Conservation (phyloP, 2,888 invertebrate species). For the Aleiodes leptofemur region DNA sequence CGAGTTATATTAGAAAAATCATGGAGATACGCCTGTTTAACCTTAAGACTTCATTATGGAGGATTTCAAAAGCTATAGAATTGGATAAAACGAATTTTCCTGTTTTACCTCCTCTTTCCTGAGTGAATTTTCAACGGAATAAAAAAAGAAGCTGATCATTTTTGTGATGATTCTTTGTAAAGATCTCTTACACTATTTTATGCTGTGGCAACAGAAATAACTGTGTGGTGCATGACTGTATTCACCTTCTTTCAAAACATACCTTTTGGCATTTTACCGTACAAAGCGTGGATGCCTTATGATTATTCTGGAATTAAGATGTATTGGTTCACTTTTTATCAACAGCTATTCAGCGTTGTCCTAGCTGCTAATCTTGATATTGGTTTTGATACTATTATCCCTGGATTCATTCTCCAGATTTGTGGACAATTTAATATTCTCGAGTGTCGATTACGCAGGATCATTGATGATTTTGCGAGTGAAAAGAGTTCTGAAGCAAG, state of each 20-base stretch:
- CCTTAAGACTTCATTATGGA: too few species aligned
- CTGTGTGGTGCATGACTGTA: constrained; percentile 21
- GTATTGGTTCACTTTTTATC: constrained; percentile 23
- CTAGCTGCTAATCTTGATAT: constrained; percentile 26
- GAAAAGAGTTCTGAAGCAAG: neutral
- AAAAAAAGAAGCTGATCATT: neutral
- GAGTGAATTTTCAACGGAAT: too few species aligned
- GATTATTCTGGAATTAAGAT: constrained; percentile 14
- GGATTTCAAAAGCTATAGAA: too few species aligned
- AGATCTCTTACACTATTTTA: constrained; percentile 33
- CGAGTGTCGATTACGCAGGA: neutral
- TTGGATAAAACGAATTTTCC: too few species aligned
- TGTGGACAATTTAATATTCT: constrained; percentile 26
- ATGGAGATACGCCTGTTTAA: too few species aligned
- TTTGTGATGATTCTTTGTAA: neutral
- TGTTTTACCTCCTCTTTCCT: too few species aligned
- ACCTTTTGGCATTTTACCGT: constrained; percentile 16
- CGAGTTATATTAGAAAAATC: too few species aligned
- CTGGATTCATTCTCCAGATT: constrained; percentile 15
- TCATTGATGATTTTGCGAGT: neutral
- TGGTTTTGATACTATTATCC: constrained; percentile 22
- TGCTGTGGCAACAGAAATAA: constrained; percentile 24
- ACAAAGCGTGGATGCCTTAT: constrained; percentile 32
- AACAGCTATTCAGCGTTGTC: constrained; percentile 24
- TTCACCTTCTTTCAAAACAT: constrained; percentile 18